Evolutionary conservation across 2,797 vertebrate genomes (phyloP), one percentile per base, ranked within the genome.

Genomic region (Malacoctenus gilli): DNA sequence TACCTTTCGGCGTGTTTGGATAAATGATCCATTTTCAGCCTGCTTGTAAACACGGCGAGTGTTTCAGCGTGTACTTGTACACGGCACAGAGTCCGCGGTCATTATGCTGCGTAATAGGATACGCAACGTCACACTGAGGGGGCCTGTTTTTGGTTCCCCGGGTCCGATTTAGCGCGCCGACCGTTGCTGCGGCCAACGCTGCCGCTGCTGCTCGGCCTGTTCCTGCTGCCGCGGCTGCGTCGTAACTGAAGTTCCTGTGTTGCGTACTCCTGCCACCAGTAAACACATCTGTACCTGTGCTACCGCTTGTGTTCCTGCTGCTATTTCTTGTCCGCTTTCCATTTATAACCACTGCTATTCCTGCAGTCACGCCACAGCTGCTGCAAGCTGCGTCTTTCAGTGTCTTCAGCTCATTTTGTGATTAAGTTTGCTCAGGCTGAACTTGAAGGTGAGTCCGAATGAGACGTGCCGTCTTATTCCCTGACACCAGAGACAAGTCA

Each of bases 11-110:
- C 36, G 37, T 64, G 64, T 72, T 72, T 80, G 64, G 62, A 77
- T 77, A 72, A 85, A 77, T 59, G 55, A 73, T 71, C 61, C 76
- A 51, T 58, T 78, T 59, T 79, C 55, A 50, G 60, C 28, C 62
- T 43, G 59, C 73, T 57, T 59, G 78, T 75, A 80, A 82, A 84
- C 73, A 79, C 35, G 2, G 38, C 12, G 36, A 70, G 66, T 46
- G 61, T 61, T 76, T 79, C 50, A 55, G 19, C 54, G 56, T 61
- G 59, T 41, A 39, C 48, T 49, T 50, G 35, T 55, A 31, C 51
- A 63, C n/a, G n/a, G 39, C 12, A 36, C 2, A 28, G 22, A 68
- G 34, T 47, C 28, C 21, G 47, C 19, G 31, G 31, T 34, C 48
- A 19, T 59, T 37, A 47, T 46, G 36, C 43, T 34, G 48, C 20